Evolutionary conservation across 2,888 invertebrate species (phyloP), one percentile per base, ranked within the genome.

Genomic region (Onchidella celtica): DNA sequence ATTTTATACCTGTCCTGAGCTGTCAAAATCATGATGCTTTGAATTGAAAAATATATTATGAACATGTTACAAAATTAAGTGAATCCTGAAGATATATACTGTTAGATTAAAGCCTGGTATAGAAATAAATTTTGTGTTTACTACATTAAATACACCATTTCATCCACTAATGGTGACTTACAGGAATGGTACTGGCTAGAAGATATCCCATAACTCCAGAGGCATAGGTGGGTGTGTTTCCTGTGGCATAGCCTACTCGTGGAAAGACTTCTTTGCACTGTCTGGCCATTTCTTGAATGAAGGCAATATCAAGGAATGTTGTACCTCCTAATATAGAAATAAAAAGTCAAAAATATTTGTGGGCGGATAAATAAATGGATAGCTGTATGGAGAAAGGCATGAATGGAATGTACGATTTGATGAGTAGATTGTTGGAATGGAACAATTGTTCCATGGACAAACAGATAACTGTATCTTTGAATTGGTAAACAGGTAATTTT

Each of bases 191-290:
- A 72, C 97, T 96, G n/a, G 97, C 98, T 69, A 99, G 95, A 2
- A 99, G 95, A 92, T 98, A 99, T 0, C 99, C 99, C 89, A 99
- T 99, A 93, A 97, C 97, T 0, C 99, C 99, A 24, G 97, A 97
- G 0, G 99, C 98, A 93, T 99, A 99, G 0, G 98, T 98, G 0
- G 99, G 98, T 0, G 99, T 97, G 11, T 96, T 96, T 0, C 97
- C 95, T 70, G 95, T 95, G 0, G 96, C 97, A 92, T 98, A 99
- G 0, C 95, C 95, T 0, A 96, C 97, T 0, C 95, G 95, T 0
- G 96, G 95, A 92, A 98, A 99, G 86, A 97, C 95, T 70, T 95
- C 94, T 84, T 95, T 95, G 90, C 97, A 97, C 91, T 96, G 96
- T 1, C 94, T 93, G 74, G 97, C 93, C 27, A 97, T 97, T 83